These are phyloP conservation scores for Cryptophagus acutangulus DNA, from an alignment of 2,888 invertebrate species.

Conservation along the genomic window DNA sequence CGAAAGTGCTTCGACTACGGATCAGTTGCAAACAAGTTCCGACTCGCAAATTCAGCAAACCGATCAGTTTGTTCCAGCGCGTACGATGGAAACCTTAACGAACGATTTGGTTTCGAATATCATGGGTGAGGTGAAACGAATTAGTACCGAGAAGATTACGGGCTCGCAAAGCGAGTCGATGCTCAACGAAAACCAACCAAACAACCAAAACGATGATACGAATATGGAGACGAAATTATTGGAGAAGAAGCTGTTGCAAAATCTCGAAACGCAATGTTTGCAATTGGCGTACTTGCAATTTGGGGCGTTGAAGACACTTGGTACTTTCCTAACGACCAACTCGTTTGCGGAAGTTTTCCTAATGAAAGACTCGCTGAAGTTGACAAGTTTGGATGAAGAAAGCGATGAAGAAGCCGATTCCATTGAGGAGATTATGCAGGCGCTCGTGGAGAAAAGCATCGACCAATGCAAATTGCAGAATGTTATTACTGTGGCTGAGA, in stretches of 20 bases:
- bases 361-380: conserved; percentile 44
- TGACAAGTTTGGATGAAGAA: conserved; percentile 22
- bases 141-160: conserved; percentile 42
- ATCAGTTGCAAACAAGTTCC: conserved; percentile 32
- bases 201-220: conserved; percentile 21
- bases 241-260: conserved; percentile 44
- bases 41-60: conserved; percentile 36
- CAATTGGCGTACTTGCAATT: conserved; percentile 53
- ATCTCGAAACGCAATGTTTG: conserved; percentile 49
- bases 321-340: conserved; percentile 51
- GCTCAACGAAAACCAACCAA: conserved; percentile 19
- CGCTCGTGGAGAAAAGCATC: conserved; percentile 48
- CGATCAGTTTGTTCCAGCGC: conserved; percentile 16
- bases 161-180: conserved; percentile 23
- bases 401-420: too few species aligned
- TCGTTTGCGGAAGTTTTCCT: conserved; percentile 55
- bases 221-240: conserved; percentile 34
- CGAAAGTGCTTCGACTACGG: conserved; percentile 44
- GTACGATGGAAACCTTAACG: conserved; percentile 49
- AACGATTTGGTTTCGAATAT: conserved; percentile 52
- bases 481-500: conserved; percentile 47
- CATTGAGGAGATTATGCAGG: conserved; percentile 44
- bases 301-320: conserved; percentile 54
- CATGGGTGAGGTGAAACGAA: conserved; percentile 50
- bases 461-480: conserved; percentile 48